Evolutionary conservation across 2,888 invertebrate species (phyloP).

Genomic region (Nymphalis urticae): DNA sequence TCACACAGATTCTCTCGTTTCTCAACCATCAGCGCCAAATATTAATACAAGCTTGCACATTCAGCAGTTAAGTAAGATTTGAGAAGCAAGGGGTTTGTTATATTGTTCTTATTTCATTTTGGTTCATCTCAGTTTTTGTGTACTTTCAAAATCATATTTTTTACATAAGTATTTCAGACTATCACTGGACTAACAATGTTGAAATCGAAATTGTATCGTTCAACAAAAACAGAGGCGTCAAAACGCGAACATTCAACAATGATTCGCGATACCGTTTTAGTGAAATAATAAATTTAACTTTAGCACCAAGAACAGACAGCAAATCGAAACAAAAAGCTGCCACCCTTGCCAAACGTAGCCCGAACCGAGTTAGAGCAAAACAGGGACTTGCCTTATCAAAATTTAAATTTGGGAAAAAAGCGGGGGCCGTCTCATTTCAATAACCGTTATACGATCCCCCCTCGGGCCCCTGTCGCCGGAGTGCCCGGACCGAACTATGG

Average conservation of each 20-base stretch:
- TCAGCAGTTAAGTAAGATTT: background rate
- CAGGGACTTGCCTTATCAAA: conserved; percentile 80
- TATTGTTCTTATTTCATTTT: conserved; percentile 1
- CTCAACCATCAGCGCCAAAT: background rate
- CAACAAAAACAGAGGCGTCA: conserved; percentile 31
- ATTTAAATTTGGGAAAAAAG: conserved; percentile 81
- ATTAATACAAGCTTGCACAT: background rate
- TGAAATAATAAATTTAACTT: conserved; percentile 49
- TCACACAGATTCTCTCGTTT: too few relatives aligned
- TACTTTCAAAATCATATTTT: background rate
- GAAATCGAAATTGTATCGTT: conserved; percentile 21
- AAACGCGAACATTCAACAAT: conserved; percentile 33
- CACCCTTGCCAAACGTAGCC: conserved; percentile 68
- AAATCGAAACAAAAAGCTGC: conserved; percentile 67
- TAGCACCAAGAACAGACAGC: conserved; percentile 60
- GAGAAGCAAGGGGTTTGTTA: background rate
- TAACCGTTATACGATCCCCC: conserved; percentile 73
- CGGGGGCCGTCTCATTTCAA: conserved; percentile 80
- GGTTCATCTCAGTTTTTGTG: background rate
- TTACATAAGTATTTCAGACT: background rate
- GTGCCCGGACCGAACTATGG: conserved; percentile 59
- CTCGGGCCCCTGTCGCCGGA: conserved; percentile 46
- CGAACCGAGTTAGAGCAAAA: conserved; percentile 69
- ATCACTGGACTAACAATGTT: conserved; percentile 10
- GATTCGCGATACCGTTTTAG: conserved; percentile 35